Evolutionary conservation across 1,140 invertebrate species (phyloP), one percentile per base, ranked within the genome.

Genomic region (Drosophila gunungcola): DNA sequence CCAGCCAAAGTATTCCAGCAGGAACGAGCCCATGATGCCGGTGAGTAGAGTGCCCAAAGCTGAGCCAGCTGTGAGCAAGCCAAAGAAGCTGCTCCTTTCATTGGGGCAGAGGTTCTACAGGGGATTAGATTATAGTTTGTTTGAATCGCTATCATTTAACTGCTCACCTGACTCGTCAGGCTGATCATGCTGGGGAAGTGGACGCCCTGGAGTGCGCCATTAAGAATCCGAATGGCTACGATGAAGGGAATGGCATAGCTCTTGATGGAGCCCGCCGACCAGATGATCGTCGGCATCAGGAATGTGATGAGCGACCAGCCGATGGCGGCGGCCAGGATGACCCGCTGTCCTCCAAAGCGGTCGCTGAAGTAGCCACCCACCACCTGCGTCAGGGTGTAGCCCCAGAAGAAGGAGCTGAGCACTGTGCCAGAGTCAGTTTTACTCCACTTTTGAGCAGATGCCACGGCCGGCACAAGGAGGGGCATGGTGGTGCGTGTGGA

Each of bases 341-440:
- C 94, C 61, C 94, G 93, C 82, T 96, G 95, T 0, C 96, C 96
- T 27, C 96, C 96, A 62, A 95, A 93, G 42, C 93, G 92, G 86
- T 96, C 96, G 69, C 95, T 95, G 10, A 96, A 91, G 78, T 96
- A 95, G 11, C 96, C 96, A 48, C 95, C 95, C 49, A 95, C 57
- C 42, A 96, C 94, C 91, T 96, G 96, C 0, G 96, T 96, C 48
- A 96, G 84, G 0, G 95, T 95, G 74, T 96, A 96, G 52, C 96
- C 96, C 95, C 96, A 96, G 81, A 96, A 96, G 82, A 96, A 96
- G 32, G 95, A 95, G 4, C 95, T 96, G 9, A 96, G 81, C 46
- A 96, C 94, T 2, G 95, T 95, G 3, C 96, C 96, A 13, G 95
- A 95, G 74, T 96, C 94, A 32, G 95, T 94, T 93, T 96, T 96